Evolutionary conservation across 2,888 invertebrate species (phyloP).

Genomic region (Gryllus longicercus): DNA sequence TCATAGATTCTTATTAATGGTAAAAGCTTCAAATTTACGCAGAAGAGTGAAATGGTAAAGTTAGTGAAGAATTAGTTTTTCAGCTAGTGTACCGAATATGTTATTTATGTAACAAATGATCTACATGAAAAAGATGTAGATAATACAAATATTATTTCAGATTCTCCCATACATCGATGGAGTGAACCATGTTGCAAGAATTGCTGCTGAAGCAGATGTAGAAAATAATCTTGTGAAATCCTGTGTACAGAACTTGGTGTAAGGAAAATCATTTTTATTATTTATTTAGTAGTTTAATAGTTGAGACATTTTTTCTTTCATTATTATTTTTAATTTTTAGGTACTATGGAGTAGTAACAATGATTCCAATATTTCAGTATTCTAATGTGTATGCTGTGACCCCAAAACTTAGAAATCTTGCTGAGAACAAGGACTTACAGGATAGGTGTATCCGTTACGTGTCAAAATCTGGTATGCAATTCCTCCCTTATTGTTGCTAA

Average conservation of each 20-base stretch:
- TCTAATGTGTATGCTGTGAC: conserved; percentile 82
- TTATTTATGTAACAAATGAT: background rate
- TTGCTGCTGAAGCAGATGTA: conserved; percentile 85
- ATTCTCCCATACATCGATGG: conserved; percentile 86
- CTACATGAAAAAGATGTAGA: background rate
- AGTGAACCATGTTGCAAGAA: conserved; percentile 85
- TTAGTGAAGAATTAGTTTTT: too few species aligned
- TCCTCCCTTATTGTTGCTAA: too few species aligned
- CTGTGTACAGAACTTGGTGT: conserved; percentile 87
- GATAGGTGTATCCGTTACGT: conserved; percentile 69
- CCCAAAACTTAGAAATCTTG: conserved; percentile 65
- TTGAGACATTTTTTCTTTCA: background rate
- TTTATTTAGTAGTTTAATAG: background rate
- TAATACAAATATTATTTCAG: conserved; percentile 47
- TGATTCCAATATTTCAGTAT: conserved; percentile 79
- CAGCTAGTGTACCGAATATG: too few species aligned
- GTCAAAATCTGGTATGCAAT: conserved; percentile 58
- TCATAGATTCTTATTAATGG: too few species aligned
- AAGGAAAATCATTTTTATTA: conserved; percentile 44
- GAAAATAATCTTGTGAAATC: conserved; percentile 92
- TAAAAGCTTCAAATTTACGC: too few species aligned
- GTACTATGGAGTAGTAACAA: conserved; percentile 67
- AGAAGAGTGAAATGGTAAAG: too few species aligned
- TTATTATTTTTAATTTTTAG: conserved; percentile 41
- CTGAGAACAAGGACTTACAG: conserved; percentile 63